Base-by-base conservation (phyloP, 2,888 invertebrate species). In the Zaprionus lineosus region DNA sequence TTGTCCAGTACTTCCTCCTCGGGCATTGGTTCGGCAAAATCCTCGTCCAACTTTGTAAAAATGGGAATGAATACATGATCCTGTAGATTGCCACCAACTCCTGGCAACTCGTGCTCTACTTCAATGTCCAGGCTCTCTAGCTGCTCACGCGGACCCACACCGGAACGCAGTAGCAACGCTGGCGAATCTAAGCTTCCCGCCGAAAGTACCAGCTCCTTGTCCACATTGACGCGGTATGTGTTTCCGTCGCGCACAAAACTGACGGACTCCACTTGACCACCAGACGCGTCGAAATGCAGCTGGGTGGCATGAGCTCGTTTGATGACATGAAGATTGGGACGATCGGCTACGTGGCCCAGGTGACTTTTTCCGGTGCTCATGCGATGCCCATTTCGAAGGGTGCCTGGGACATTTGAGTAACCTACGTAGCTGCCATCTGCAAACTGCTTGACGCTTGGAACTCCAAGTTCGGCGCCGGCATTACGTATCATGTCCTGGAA, bases 291-390 rank as follows among this genome's bases (percentile, higher is more conserved):
- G 16, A 94, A 89, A 2, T 92, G 84, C 0, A 94, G 86, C 70
- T 91, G 91, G 2, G 91, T 91, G 0, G 91, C 94, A 28, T 90
- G 89, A 0, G 93, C 91, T 31, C 92, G 90, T 60, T 92, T 92
- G 9, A 93, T 90, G 0, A 94, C 91, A 57, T 91, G 91, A 0
- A 94, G 84, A 86, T 94, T 94, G 3, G 88, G 78, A 2, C 93
- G 87, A 0, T 8, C 4, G 24, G 91, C 90, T 0, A 89, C 88
- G 4, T 91, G 91, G 87, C 59, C 90, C 88, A 96, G 89, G 83
- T 93, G 95, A 0, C 94, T 94, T 86, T 93, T 94, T 3, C 94
- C 94, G 0, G 95, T 92, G 86, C 95, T 95, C 86, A 93, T 93
- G 55, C 96, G 91, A 0, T 93, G 91, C 0, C 96, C 96, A 43